phyloP scores from a whole-genome alignment of 2,888 invertebrate genomes.

The Chloromyia formosa region DNA sequence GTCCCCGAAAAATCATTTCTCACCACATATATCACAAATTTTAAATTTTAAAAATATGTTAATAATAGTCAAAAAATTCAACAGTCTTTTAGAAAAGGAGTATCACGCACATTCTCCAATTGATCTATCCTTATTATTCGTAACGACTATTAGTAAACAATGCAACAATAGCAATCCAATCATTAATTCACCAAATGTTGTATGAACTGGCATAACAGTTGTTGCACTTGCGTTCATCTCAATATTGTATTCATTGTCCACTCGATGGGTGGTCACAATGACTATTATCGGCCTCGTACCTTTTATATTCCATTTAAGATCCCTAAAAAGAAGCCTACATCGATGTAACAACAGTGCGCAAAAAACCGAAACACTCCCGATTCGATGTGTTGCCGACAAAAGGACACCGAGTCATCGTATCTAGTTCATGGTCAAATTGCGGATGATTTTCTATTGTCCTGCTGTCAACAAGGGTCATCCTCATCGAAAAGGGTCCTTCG shows the following conservation, averaged over 20 bases:
- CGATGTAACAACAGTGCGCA: neutral
- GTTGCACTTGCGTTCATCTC: slow-evolving; percentile 30
- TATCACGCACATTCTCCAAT: too few species aligned
- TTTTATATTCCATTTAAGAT: neutral
- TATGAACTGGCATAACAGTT: slow-evolving; percentile 24
- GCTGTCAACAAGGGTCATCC: slow-evolving; percentile 46
- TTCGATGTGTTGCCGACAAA: slow-evolving; percentile 21
- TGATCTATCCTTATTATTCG: too few species aligned
- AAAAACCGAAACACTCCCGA: too few species aligned
- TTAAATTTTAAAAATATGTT: too few species aligned
- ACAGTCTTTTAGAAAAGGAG: too few species aligned
- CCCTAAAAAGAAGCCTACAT: neutral
- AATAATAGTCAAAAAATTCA: too few species aligned
- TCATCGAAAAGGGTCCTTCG: slow-evolving; percentile 1
- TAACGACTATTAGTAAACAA: slow-evolving; percentile 4
- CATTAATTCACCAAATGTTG: slow-evolving; percentile 39
- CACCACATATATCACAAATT: too few species aligned
- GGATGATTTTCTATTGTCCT: slow-evolving; percentile 45
- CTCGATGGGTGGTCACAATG: slow-evolving; percentile 40
- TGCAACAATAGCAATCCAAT: slow-evolving; percentile 18
- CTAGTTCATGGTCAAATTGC: slow-evolving; percentile 46
- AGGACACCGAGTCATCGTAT: slow-evolving; percentile 41
- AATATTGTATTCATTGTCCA: slow-evolving; percentile 17
- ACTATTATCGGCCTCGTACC: slow-evolving; percentile 12
- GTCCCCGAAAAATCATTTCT: too few species aligned